Evolutionary conservation across 2,888 invertebrate genomes (phyloP).

Genomic region (Agrotis segetum): DNA sequence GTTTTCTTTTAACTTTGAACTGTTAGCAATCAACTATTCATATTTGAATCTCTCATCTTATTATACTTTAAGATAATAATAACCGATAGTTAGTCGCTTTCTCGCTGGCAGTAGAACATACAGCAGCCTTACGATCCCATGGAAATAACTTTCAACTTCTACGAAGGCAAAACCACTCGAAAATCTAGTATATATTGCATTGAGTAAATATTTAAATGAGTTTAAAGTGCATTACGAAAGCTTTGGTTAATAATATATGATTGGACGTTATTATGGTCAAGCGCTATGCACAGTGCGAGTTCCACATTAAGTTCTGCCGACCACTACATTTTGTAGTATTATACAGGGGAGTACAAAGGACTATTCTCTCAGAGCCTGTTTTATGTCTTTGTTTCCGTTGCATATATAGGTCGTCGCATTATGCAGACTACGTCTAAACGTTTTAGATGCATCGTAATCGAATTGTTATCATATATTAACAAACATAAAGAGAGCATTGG

Average conservation of each 20-base stretch:
- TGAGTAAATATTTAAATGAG: conserved; percentile 2
- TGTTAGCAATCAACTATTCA: no score
- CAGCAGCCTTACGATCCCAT: no score
- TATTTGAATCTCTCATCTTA: no score
- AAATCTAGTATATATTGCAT: no score
- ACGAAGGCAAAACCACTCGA: no score
- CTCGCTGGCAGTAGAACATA: no score
- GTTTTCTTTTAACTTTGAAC: no score
- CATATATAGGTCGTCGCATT: conserved; percentile 31
- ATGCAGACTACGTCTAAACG: conserved; percentile 32
- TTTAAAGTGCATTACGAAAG: conserved; percentile 6
- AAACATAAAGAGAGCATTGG: no score
- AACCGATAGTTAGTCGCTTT: no score
- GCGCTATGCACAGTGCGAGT: conserved; percentile 45
- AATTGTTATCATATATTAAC: conserved; percentile 43
- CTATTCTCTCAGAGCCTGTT: conserved; percentile 39
- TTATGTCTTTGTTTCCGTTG: conserved; percentile 38
- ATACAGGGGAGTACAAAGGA: conserved; percentile 42
- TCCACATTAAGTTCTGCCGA: conserved; percentile 47
- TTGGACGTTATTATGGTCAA: conserved; percentile 43
- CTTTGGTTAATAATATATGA: conserved; percentile 29
- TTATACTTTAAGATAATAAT: no score
- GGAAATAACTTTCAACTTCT: no score
- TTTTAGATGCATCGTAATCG: conserved; percentile 49
- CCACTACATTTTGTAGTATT: conserved; percentile 35